Percentiles rank a stretch among this genome's conserved stretches.
Evolutionary conservation across 1,140 invertebrate genomes (phyloP).

Genomic region (Zaprionus capensis): DNA sequence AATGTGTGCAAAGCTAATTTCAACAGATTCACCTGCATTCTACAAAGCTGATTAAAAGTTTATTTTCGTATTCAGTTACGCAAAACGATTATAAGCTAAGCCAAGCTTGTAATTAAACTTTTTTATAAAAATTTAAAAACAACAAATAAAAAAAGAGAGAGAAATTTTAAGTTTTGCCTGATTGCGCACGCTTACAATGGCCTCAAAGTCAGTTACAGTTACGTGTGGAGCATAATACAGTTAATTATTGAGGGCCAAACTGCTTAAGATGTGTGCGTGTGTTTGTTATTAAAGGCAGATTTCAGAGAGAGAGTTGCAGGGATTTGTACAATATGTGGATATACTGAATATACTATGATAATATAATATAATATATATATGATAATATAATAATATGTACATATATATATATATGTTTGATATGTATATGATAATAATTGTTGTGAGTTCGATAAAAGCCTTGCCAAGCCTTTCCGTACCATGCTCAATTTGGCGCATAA

Average conservation of each 20-base stretch:
- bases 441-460: too few species aligned
- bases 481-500: too few species aligned
- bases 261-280: not conserved
- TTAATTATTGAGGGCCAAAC: not conserved
- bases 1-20: not conserved
- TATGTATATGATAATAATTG: too few species aligned
- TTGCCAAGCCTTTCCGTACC: too few species aligned
- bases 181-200: not conserved
- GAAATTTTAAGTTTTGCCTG: not conserved
- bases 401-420: too few species aligned
- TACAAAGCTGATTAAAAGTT: not conserved
- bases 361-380: too few species aligned
- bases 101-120: not conserved
- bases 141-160: not conserved
- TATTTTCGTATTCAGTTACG: not conserved
- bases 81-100: not conserved
- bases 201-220: conserved; percentile 2
- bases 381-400: too few species aligned
- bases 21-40: not conserved
- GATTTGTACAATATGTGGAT: not conserved
- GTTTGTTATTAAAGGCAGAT: not conserved
- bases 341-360: too few species aligned
- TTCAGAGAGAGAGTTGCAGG: not conserved
- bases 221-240: not conserved
- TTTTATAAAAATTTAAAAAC: not conserved